phyloP scores from a whole-genome alignment of 1,140 invertebrate genomes.

The Drosophila kurseongensis region DNA sequence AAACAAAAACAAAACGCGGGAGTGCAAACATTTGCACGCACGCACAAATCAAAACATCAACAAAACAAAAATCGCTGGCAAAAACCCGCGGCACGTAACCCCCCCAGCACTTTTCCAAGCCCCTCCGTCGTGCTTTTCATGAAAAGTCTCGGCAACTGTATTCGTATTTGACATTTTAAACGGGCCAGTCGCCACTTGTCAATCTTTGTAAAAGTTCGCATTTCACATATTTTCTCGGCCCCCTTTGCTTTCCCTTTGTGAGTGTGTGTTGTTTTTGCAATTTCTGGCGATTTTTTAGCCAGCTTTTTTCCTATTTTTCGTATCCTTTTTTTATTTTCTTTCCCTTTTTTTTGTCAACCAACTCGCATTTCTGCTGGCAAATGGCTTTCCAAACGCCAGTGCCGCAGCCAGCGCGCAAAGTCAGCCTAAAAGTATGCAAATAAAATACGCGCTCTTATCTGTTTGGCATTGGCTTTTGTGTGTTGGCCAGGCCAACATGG shows the following conservation, averaged over 20 bases:
- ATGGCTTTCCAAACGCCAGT: slow-evolving; percentile 70
- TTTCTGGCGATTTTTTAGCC: slow-evolving; percentile 43
- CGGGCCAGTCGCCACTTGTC: slow-evolving; percentile 80
- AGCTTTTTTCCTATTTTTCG: slow-evolving; percentile 14
- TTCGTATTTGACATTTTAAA: slow-evolving; percentile 83
- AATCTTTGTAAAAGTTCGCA: slow-evolving; percentile 82
- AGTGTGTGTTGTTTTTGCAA: slow-evolving; percentile 34
- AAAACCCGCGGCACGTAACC: slow-evolving; percentile 66
- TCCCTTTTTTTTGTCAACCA: slow-evolving; percentile 50
- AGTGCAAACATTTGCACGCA: slow-evolving; percentile 82
- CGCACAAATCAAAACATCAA: slow-evolving; percentile 82
- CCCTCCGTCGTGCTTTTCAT: slow-evolving; percentile 44
- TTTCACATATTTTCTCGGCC: slow-evolving; percentile 74
- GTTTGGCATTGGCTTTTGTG: slow-evolving; percentile 80
- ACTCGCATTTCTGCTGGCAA: slow-evolving; percentile 70
- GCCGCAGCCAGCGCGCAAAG: slow-evolving; percentile 44
- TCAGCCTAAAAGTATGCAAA: slow-evolving; percentile 83
- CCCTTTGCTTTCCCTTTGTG: slow-evolving; percentile 44
- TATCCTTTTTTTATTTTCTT: not conserved
- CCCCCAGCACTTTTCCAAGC: slow-evolving; percentile 1
- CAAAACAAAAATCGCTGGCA: slow-evolving; percentile 66
- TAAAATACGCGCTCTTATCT: slow-evolving; percentile 82
- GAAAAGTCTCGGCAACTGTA: slow-evolving; percentile 76
- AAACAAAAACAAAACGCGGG: slow-evolving; percentile 65
- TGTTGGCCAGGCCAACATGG: slow-evolving; percentile 49